These are phyloP conservation scores for Globicephala melas DNA, from an alignment of 2,113 vertebrate species.

Conservation along the genomic window DNA sequence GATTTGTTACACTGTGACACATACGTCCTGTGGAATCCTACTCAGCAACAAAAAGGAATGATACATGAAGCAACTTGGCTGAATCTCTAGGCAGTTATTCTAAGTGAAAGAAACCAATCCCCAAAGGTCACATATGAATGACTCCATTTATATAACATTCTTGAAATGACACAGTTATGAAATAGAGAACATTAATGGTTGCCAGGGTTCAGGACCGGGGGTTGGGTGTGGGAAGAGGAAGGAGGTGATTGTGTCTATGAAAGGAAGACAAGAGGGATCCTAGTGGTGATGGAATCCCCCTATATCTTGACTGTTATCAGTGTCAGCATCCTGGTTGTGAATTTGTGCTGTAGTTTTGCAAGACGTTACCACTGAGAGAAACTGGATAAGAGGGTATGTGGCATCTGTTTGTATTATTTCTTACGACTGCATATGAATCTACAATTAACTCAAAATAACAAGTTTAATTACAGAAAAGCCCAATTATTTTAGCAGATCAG, in stretches of 20 bases:
- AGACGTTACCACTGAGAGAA: neutral
- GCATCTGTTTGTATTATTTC: neutral
- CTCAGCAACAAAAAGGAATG: neutral
- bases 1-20: neutral
- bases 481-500: neutral
- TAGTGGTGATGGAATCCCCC: neutral
- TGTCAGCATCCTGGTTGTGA: neutral
- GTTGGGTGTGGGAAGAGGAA: neutral
- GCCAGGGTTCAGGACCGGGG: neutral
- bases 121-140: neutral
- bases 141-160: neutral
- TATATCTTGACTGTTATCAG: neutral
- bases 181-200: neutral
- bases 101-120: neutral
- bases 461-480: neutral
- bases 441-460: neutral
- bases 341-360: neutral
- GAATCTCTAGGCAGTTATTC: neutral
- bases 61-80: neutral
- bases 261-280: neutral
- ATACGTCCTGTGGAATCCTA: neutral
- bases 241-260: neutral
- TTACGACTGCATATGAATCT: neutral
- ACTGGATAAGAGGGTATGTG: neutral
- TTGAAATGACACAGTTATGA: neutral